Base-by-base conservation (phyloP, 2,113 vertebrate species). In the Toxotes chatareus region DNA sequence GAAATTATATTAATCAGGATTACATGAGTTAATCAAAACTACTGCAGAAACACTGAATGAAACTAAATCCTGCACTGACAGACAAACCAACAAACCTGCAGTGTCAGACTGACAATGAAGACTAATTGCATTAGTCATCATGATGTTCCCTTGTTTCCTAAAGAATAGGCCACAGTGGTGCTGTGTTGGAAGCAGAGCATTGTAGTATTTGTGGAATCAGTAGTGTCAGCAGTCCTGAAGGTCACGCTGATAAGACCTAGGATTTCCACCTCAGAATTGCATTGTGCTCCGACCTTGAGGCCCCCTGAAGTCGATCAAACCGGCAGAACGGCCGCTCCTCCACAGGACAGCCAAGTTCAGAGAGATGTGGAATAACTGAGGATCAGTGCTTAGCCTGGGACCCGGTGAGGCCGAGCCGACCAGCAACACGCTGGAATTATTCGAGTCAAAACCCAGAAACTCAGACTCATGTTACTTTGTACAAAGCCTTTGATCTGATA, bases 191-290 rank as follows among this genome's bases (percentile, higher is more conserved):
- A 67, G 86, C 73, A 56, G 76, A 80, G 64, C 60, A 61, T 71
- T 65, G 85, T 21, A 19, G 70, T 85, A 67, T 91, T 90, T 90
- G 90, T 91, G 80, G 86, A 88, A 90, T 94, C 92, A 77, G 85
- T 82, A 79, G 89, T 89, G 92, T 92, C 93, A 85, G 91, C 90
- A 78, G 86, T 85, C 86, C 82, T 92, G 91, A 95, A 95, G 94
- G 95, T 95, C 94, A 91, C 31, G 27, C 88, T 90, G 94, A 95
- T 96, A 95, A 96, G 88, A 91, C 90, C 83, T 76, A 71, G 88
- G 89, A 93, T 93, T 93, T 92, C 79, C 84, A 86, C 84, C 91
- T 84, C 76, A 83, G 90, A 87, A 84, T 90, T 74, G 84, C 88
- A 93, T 94, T 94, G 90, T 90, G 90, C 76, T 73, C 16, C 70